Evolutionary conservation across 2,797 vertebrate genomes (phyloP).

Genomic region (Eremophila alpestris): DNA sequence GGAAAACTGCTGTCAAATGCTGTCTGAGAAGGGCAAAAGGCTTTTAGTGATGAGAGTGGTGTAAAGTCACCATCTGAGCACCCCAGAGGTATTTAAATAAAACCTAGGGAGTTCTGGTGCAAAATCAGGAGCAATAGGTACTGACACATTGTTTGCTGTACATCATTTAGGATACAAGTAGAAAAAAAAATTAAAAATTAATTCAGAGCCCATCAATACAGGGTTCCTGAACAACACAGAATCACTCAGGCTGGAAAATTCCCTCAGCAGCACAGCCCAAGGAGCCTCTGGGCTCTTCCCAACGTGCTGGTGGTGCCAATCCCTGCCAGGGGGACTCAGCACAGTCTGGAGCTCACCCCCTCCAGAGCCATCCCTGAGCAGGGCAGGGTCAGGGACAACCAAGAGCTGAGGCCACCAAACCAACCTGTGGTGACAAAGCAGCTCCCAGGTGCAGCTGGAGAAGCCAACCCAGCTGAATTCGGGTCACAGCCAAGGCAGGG

Average conservation of each 20-base stretch:
- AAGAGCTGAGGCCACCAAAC: not conserved
- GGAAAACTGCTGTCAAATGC: not conserved
- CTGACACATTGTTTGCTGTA: fast-evolving
- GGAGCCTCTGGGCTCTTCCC: not conserved
- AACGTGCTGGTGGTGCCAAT: fast-evolving
- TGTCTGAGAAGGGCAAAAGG: not conserved
- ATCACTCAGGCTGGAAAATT: not conserved
- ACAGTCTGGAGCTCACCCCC: not conserved
- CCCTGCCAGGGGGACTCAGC: not conserved
- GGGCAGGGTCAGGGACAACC: fast-evolving
- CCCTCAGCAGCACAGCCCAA: not conserved
- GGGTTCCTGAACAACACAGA: not conserved
- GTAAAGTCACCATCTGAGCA: not conserved
- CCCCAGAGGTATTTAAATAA: not conserved
- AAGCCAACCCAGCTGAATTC: fast-evolving
- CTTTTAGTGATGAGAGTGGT: not conserved
- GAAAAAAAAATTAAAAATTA: too few species aligned
- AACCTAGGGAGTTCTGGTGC: not conserved
- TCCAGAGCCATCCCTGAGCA: not conserved
- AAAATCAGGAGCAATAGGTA: not conserved
- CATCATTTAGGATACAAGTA: fast-evolving
- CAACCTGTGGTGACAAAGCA: fast-evolving
- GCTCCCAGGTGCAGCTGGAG: not conserved
- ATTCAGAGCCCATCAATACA: not conserved
- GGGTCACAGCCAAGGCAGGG: fast-evolving